Evolutionary conservation across 2,113 vertebrate species (phyloP).

Genomic region (Patagioenas fasciata): DNA sequence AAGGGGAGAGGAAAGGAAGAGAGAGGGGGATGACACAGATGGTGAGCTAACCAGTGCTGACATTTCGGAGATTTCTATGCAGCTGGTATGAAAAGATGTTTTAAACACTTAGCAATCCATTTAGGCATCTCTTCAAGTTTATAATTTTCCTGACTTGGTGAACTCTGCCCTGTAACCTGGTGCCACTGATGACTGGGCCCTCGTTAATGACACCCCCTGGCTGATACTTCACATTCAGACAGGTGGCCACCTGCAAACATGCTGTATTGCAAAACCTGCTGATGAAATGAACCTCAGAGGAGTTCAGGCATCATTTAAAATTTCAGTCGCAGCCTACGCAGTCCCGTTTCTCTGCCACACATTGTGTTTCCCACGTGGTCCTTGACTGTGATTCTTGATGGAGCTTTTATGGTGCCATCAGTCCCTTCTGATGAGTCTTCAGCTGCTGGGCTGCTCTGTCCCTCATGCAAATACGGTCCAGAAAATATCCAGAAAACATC

Average conservation of each 20-base stretch:
- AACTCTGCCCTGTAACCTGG: background rate
- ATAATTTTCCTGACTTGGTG: background rate
- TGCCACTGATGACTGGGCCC: background rate
- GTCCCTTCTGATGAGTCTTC: background rate
- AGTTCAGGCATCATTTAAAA: background rate
- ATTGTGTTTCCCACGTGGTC: fast-evolving
- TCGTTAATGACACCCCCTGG: background rate
- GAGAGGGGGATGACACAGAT: constrained; percentile 40
- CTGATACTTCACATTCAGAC: background rate
- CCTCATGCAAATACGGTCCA: background rate
- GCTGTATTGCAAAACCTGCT: background rate
- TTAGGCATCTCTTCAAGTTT: background rate
- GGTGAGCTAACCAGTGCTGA: constrained; percentile 2
- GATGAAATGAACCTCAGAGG: background rate
- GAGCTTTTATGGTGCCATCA: background rate
- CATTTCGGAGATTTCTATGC: constrained; percentile 49
- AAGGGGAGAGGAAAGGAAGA: background rate
- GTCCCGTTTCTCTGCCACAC: fast-evolving
- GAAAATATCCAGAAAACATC: background rate
- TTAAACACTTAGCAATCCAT: background rate
- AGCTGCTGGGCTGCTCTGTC: background rate
- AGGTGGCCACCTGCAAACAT: background rate
- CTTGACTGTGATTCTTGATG: background rate
- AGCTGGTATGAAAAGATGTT: constrained; percentile 37
- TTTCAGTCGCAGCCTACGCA: background rate